Conservation (phyloP, 2,797 vertebrate species). For the Pseudocheirus occidentalis region DNA sequence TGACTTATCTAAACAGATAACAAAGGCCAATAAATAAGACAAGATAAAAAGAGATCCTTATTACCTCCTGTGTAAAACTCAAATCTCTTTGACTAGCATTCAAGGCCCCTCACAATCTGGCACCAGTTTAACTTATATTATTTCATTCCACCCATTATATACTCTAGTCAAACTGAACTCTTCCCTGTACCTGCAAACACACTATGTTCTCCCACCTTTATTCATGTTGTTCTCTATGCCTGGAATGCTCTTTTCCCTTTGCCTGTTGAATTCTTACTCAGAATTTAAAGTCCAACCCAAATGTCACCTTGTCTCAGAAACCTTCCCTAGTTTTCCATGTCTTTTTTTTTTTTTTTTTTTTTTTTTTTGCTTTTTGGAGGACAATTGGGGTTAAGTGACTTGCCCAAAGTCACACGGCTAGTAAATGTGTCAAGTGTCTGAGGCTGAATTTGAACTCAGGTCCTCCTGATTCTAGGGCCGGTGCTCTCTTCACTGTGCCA, state of each 20-base stretch:
- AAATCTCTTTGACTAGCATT: neutral
- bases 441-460: too few species aligned
- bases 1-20: neutral
- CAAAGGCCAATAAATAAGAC: neutral
- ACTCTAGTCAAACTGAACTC: neutral
- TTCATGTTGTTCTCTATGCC: neutral
- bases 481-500: too few species aligned
- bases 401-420: too few species aligned
- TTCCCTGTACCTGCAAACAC: neutral
- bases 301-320: neutral
- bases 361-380: too few species aligned
- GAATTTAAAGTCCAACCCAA: neutral
- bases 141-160: neutral
- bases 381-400: too few species aligned
- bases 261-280: neutral
- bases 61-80: neutral
- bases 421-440: too few species aligned
- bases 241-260: neutral
- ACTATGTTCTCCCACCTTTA: neutral
- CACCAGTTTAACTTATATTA: neutral
- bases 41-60: neutral
- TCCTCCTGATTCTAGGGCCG: too few species aligned
- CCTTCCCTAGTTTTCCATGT: neutral
- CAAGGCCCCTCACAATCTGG: neutral
- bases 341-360: too few species aligned